Base-by-base conservation (phyloP, 2,113 vertebrate species). In the Carassius gibelio region DNA sequence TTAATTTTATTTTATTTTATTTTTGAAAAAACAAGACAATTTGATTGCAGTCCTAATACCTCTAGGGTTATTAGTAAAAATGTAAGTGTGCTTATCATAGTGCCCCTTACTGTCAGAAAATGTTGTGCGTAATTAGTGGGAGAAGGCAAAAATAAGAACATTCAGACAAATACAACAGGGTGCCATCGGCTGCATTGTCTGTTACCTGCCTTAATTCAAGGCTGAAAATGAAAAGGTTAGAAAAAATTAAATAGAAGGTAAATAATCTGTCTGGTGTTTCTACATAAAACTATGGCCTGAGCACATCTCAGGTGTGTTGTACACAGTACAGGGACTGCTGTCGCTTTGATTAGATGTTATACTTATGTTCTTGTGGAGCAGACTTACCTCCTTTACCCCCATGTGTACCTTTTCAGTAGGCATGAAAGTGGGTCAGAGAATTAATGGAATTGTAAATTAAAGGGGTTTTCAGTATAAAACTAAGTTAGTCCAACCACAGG, bases 401-500 rank as follows among this genome's bases (percentile, higher is more conserved):
- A 52, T 11, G 34, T 66, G 64, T 36, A 80, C 75, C 81, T 87
- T 77, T 66, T 9, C 62, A 38, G 36, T 26, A 87, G 84, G 69
- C 85, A 85, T 83, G 75, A 87, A 88, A 87, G 48, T 87, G 30
- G 87, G 88, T 87, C 86, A 88, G 76, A n/a, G 19, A 84, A 89
- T 79, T 68, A 4, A 78, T 86, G 21, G 74, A 36, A 68, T 45
- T 88, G 57, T 83, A 90, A 89, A 91, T 92, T 84, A 90, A 92
- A 92, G 85, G 74, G 89, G 81, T 87, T 87, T 90, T 89, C 68
- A 87, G 52, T 83, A 64, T 75, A 84, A 76, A 86, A 75, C 90
- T 84, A 90, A 88, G 91, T 92, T 87, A 90, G 88, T 89, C 82
- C 88, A 89, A 88, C 88, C 88, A 75, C 77, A 89, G 45, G 64